These are phyloP conservation scores for Odontamblyopus lacepedii DNA, from an alignment of 2,797 vertebrate species.

Conservation along the genomic window DNA sequence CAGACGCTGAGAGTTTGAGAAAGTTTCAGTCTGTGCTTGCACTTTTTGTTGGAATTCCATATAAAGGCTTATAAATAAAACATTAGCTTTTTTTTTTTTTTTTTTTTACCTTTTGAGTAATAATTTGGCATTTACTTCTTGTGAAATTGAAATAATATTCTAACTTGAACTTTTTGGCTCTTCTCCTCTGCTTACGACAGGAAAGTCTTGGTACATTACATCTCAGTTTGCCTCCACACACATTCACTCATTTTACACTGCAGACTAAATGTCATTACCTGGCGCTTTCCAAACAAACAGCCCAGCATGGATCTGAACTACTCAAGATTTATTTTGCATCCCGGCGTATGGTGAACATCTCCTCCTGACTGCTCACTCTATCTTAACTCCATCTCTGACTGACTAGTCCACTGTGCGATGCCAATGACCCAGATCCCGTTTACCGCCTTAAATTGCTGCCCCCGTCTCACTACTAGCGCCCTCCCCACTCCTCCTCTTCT, in stretches of 20 bases:
- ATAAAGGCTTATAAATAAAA: background rate
- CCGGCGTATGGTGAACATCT: constrained; percentile 17
- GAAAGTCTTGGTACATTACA: constrained; percentile 7
- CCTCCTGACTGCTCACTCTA: constrained; percentile 4
- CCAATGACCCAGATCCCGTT: constrained; percentile 73
- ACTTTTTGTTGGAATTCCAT: too few species aligned
- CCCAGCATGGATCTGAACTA: constrained; percentile 26
- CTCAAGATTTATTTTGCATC: constrained; percentile 27
- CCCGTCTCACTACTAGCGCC: constrained; percentile 26
- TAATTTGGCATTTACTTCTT: background rate
- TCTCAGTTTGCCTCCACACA: background rate
- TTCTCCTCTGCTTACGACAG: background rate
- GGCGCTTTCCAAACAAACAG: constrained; percentile 51
- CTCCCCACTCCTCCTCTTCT: background rate
- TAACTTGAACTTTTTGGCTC: background rate
- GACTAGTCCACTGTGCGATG: constrained; percentile 75
- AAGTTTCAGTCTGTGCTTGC: too few species aligned
- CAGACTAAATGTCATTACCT: constrained; percentile 26
- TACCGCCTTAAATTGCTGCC: constrained; percentile 64
- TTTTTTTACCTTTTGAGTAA: background rate
- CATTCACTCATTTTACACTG: background rate
- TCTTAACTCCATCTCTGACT: constrained; percentile 50
- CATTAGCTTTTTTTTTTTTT: background rate
- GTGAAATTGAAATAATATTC: too few species aligned
- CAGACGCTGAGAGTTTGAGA: background rate